Evolutionary conservation across 2,888 invertebrate genomes (phyloP), one percentile per base, ranked within the genome.

Genomic region (Limulus polyphemus): DNA sequence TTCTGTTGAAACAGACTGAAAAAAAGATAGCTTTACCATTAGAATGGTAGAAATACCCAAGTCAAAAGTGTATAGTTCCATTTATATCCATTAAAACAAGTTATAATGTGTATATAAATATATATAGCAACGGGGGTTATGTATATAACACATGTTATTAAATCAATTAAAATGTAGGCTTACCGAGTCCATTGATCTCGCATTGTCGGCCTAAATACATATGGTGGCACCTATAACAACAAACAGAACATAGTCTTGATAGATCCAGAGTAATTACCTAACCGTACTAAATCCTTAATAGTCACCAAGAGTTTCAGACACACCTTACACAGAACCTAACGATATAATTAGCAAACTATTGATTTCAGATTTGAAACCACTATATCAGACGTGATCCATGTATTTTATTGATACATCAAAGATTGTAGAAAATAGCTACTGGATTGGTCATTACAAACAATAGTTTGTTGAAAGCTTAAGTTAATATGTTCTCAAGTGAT

Each of bases 181-280:
- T 72, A 78, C 78, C 76, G 80, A 91, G 91, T 55, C 92, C 79
- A 75, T 92, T 93, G 52, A 91, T 81, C 72, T 91, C 89, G 72
- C 93, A 93, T 14, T 82, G 82, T 65, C 85, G 84, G 0, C 93
- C 93, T 4, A 88, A 83, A 73, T 91, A 89, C 93, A 92, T 93
- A 65, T 87, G 86, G 83, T 91, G 90, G 77, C 93, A 93, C 71
- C 90, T 88, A 73, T 90, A 92, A 1, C 84, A 76, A 13, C 77
- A 49, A 73, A 65, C 79, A 76, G 49, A 16, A 17, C 13, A 16
- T 12, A n/a, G n/a, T n/a, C n/a, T n/a, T n/a, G n/a, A n/a, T n/a
- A n/a, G n/a, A 58, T 14, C 14, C 9, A 54, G n/a, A 32, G 11
- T 50, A n/a, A 32, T 16, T 54, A 54, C 3, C 32, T 11, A 54